Evolutionary conservation across 2,888 invertebrate species (phyloP), one percentile per base, ranked within the genome.

Genomic region (Lordiphosa andalusiaca): DNA sequence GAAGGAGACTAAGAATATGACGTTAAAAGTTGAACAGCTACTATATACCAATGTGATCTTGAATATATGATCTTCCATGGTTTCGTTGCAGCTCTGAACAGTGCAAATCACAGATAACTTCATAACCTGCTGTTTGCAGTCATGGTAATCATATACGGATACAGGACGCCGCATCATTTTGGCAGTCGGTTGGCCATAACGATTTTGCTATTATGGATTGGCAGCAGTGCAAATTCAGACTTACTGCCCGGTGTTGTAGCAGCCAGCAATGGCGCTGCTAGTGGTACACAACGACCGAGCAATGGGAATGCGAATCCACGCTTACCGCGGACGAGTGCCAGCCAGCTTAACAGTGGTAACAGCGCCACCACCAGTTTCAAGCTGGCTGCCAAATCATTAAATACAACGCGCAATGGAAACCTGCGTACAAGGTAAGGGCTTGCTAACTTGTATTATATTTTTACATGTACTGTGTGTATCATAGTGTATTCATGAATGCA

Each of bases 301-400:
- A 88, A 87, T 71, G 88, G 86, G 42, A 88, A 87, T 83, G 70
- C 85, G 63, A 87, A 92, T 76, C 88, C 91, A 44, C 90, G 92
- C 42, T 88, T 92, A 62, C 92, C 93, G 50, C 90, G 93, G 67
- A 91, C 93, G 70, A 91, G 93, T 85, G 91, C 93, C 71, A 92
- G 90, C 71, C 91, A 92, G 80, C 86, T 91, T 68, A 87, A 86
- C 73, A 88, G 85, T 83, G 88, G 86, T 50, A 84, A 73, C 52
- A 75, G 74, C 58, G 58, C 66, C 21, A 71, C 68, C 44, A 59
- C 73, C 62, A 83, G 74, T 78, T 84, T 86, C 63, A 89, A 88
- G 77, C 78, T 85, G 70, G 84, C 87, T 61, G 72, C 87, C 55
- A 88, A 88, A 82, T 84, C 87, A 69, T 71, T 86, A 59, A 89